Percentiles rank a stretch among this genome's conserved stretches.
Evolutionary conservation across 2,797 vertebrate genomes (phyloP).

Genomic region (Onychomys arenicola): DNA sequence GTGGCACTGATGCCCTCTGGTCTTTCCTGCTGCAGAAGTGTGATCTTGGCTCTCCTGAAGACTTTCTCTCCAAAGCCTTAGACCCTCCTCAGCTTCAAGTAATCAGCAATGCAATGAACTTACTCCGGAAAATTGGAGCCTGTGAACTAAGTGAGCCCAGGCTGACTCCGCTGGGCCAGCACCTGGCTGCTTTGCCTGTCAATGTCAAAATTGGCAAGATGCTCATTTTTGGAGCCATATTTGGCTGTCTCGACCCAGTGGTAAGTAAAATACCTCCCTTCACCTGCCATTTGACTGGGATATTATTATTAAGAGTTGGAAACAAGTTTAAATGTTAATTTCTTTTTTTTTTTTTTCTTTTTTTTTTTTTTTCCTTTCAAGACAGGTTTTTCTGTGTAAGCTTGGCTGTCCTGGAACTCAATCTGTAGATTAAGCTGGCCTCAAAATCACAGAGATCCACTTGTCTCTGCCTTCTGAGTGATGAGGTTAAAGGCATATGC

Average conservation of each 20-base stretch:
- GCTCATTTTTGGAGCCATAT: constrained; percentile 98
- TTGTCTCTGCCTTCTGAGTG: neutral
- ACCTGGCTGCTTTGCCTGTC: constrained; percentile 96
- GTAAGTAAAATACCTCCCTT: constrained; percentile 87
- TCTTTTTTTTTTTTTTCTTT: neutral
- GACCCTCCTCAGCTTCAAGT: constrained; percentile 96
- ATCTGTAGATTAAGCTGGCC: neutral
- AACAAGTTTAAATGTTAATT: constrained; percentile 13
- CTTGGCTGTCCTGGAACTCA: neutral
- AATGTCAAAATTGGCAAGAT: constrained; percentile 99
- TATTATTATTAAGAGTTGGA: neutral
- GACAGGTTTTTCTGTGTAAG: neutral
- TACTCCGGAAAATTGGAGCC: constrained; percentile 95
- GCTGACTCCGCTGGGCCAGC: constrained; percentile 96
- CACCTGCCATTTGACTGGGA: neutral
- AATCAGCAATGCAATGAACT: constrained; percentile 95
- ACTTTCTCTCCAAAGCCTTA: constrained; percentile 94
- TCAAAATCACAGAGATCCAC: neutral
- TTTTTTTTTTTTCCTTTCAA: neutral
- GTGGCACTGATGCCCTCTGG: neutral
- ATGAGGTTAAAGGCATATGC: neutral
- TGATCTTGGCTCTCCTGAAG: constrained; percentile 96
- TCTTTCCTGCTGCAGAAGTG: constrained; percentile 92
- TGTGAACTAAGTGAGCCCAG: constrained; percentile 91
- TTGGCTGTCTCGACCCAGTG: constrained; percentile 96